Evolutionary conservation across 1,140 invertebrate genomes (phyloP), one percentile per base, ranked within the genome.

Genomic region (Capitella teleta): DNA sequence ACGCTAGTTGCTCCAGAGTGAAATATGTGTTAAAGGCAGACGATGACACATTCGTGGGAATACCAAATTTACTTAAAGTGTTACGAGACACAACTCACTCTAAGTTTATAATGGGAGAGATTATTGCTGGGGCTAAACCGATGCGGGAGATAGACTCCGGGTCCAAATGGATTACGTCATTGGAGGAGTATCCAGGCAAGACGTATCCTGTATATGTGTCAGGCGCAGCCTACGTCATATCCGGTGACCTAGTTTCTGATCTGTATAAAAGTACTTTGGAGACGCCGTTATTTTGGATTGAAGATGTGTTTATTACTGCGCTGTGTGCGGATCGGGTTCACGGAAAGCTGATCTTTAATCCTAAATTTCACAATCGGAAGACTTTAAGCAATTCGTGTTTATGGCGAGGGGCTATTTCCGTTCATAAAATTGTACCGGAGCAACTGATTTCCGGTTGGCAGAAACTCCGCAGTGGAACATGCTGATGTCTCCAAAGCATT

Each of bases 291-390:
- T 62, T 68, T 36, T 66, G 63, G 51, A 61, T 68, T 18, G 66
- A 68, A 47, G 66, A 68, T 38, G 66, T 66, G 16, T 66, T 57
- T 40, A 47, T 68, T 2, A 68, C 66, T 3, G 66, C 65, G 25
- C 37, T 57, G 42, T 25, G 21, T 26, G 21, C 42, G 4, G 18
- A 28, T 10, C 18, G 16, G 12, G 21, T 24, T 16, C 16, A 44
- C 42, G 25, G 16, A 2, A 6, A 2, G 5, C 42, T 24, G 18
- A 28, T 44, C 10, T 28, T 25, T 28, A 28, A 44, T 16, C 23
- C 16, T 21, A 44, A 28, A 26, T 44, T 44, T n/a, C n/a, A n/a
- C n/a, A n/a, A n/a, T n/a, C n/a, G n/a, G n/a, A n/a, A n/a, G n/a
- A n/a, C n/a, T n/a, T n/a, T n/a, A n/a, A n/a, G n/a, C n/a, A n/a